Evolutionary conservation across 2,888 invertebrate genomes (phyloP), one percentile per base, ranked within the genome.

Genomic region (Andrena bicolor): DNA sequence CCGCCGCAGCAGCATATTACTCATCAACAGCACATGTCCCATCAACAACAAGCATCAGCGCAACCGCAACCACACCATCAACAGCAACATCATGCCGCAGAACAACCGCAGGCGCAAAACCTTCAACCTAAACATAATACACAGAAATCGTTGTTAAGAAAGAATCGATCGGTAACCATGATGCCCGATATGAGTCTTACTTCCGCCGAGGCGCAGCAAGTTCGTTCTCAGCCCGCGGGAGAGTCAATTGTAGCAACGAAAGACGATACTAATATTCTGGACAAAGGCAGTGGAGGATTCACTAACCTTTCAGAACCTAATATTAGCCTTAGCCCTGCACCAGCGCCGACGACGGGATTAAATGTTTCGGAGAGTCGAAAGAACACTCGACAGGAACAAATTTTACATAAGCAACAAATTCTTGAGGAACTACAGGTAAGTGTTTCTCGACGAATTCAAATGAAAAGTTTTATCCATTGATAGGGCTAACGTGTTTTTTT

Each of bases 321-420:
- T 68, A 92, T 93, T 81, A 92, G 91, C 76, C 89, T 93, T 74
- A 92, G 91, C 73, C 88, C 92, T n/a, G 88, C 90, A 23, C 86
- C 89, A 58, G 80, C 88, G 51, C 70, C 89, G 30, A 82, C 89
- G 10, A 76, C 90, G 66, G 88, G 80, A 1, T 75, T 85, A 61
- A 90, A 89, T 68, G 89, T 86, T 53, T 86, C 90, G 23, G 93
- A 93, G 68, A 90, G 88, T 69, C 90, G 92, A 48, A 93, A 92
- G 74, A 91, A 86, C 74, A 86, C 92, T 74, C 92, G 94, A 80
- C 95, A 96, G 88, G 96, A 96, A 86, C 96, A 96, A 89, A 95
- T 96, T 83, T 94, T 96, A 72, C 95, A 96, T 88, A 96, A 96
- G 90, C 96, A 96, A 92, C 96, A 96, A 91, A 96, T 97, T 89